Conservation (phyloP, 1,140 invertebrate genomes). For the Bombus pyrosoma region DNA sequence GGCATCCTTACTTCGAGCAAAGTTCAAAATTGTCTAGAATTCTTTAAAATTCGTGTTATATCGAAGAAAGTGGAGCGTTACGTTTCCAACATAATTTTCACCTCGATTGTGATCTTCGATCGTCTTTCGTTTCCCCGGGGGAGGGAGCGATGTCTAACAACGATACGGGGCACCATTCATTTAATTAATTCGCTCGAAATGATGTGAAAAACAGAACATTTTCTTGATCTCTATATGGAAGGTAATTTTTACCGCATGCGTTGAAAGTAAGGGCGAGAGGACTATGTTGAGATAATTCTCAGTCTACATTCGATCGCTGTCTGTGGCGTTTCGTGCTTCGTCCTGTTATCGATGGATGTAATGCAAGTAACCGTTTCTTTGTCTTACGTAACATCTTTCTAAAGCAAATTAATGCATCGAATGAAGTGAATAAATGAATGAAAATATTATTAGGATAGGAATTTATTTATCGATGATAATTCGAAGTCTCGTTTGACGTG, state of each 20-base stretch:
- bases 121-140: neutral
- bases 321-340: neutral
- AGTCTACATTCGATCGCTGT: conserved; percentile 42
- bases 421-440: no score
- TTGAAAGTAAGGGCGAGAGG: conserved; percentile 8
- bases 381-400: no score
- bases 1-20: neutral
- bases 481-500: no score
- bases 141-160: neutral
- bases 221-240: conserved; percentile 13
- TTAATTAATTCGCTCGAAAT: neutral
- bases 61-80: neutral
- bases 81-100: neutral
- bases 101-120: neutral
- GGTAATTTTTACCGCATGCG: conserved; percentile 23
- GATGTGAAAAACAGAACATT: no score
- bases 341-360: neutral
- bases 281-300: neutral
- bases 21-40: neutral
- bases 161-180: neutral
- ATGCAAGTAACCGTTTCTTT: neutral
- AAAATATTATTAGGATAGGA: no score
- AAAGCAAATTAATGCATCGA: no score
- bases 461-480: no score
- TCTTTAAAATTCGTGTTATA: neutral